A percentile compares a stretch with the other conserved stretches of the same genome.
These are phyloP conservation scores for Cataglyphis hispanica DNA, from an alignment of 1,140 invertebrate species.

Conservation along the genomic window DNA sequence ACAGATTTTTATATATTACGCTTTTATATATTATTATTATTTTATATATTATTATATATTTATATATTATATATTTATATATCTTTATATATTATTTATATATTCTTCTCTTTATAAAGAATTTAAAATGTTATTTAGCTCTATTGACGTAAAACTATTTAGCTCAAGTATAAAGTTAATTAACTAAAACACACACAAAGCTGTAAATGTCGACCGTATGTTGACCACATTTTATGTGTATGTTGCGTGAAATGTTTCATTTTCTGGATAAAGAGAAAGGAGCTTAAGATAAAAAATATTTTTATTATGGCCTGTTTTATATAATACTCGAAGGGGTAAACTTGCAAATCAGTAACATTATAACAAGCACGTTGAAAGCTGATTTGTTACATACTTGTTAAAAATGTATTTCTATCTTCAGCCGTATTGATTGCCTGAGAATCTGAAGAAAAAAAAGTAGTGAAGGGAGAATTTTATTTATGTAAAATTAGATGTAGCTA, in stretches of 20 bases:
- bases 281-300: constrained; percentile 2
- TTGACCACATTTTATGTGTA: neutral
- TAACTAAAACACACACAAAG: too few relatives aligned
- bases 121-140: neutral
- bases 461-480: neutral
- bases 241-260: neutral
- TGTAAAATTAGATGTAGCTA: neutral
- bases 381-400: constrained; percentile 20
- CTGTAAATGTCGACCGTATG: too few relatives aligned
- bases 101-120: neutral
- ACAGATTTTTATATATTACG: too few relatives aligned
- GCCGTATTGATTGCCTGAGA: neutral
- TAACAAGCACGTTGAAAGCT: constrained; percentile 32
- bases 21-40: too few relatives aligned
- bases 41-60: neutral
- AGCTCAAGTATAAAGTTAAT: neutral
- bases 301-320: neutral
- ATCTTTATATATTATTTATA: too few relatives aligned
- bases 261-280: neutral
- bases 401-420: constrained; percentile 7
- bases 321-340: neutral
- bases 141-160: neutral
- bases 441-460: neutral
- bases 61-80: neutral
- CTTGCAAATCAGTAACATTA: constrained; percentile 3